Percentiles rank a stretch among this genome's conserved stretches.
phyloP scores from a whole-genome alignment of 35 echinoderm and acorn worm genomes.

The Diadema setosum region DNA sequence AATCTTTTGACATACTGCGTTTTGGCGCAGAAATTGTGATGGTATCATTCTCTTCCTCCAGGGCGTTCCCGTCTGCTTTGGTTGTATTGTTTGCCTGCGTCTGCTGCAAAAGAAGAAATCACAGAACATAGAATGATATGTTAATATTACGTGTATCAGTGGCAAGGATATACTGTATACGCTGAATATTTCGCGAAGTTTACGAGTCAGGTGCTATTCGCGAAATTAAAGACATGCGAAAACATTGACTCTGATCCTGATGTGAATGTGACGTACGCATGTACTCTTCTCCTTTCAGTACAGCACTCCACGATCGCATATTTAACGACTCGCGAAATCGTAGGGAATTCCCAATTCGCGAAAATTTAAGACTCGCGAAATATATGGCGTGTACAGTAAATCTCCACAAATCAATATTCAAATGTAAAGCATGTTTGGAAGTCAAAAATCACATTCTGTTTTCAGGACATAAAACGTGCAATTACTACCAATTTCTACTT shows the following conservation, averaged over 20 bases:
- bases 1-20: neutral
- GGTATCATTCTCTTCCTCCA: neutral
- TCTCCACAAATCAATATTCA: neutral
- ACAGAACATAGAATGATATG: neutral
- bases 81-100: neutral
- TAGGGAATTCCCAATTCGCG: too few relatives aligned
- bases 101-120: neutral
- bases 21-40: neutral
- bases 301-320: neutral
- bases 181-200: too few relatives aligned
- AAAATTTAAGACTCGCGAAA: too few relatives aligned
- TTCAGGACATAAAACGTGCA: neutral
- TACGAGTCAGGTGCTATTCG: too few relatives aligned
- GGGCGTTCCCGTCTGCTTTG: neutral
- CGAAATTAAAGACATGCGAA: too few relatives aligned
- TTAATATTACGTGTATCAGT: neutral
- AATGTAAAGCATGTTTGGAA: neutral
- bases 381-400: too few relatives aligned
- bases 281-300: too few relatives aligned
- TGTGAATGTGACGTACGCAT: too few relatives aligned
- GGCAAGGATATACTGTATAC: neutral
- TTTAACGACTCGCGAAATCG: too few relatives aligned
- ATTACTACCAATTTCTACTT: neutral
- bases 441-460: neutral
- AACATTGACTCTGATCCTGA: too few relatives aligned